Base-by-base conservation (phyloP, 2,797 vertebrate genomes). In the Columba guinea region DNA sequence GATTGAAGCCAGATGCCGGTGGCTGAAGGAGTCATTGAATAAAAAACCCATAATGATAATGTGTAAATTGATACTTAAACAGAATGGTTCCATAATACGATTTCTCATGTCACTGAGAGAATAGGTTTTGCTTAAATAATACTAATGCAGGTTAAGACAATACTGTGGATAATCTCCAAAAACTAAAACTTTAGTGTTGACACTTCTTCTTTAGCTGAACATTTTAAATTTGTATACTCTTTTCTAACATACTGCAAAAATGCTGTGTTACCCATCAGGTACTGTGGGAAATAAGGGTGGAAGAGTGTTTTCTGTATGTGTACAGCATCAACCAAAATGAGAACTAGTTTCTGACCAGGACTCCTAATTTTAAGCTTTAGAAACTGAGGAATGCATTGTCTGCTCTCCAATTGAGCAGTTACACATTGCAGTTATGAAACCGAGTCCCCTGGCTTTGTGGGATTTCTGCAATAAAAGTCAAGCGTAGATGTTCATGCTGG, bases 1-100 rank as follows among this genome's bases (percentile, higher is more conserved):
- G 91, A 91, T 95, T 95, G 92, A 97, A 92, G 67, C 69, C 65
- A 78, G 53, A 85, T 95, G 63, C 87, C 41, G 78, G 86, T 53
- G 67, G n/a, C 76, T 39, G 49, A 76, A 44, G 17, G 75, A 71
- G 28, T 44, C 88, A 49, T 87, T 74, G 89, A 75, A 55, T 70
- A 85, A 75, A 93, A 76, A 86, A 84, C 6, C 6, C 11, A 18
- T 69, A n/a, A 67, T 46, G 56, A 60, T 92, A 83, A 60, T 71
- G 62, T 65, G 20, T 37, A 85, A 59, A 91, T 63, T 83, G 70
- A 81, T 63, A 35, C 28, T 73, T 62, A 87, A 35, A 35, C n/a
- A n/a, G 39, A 91, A 32, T 78, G 51, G 34, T 85, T 65, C 63
- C 26, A 13, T 85, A 91, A 55, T 86, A 55, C 60, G 87, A 44